Evolutionary conservation across 2,888 invertebrate species (phyloP).

Genomic region (Hirtodrosophila duncani): DNA sequence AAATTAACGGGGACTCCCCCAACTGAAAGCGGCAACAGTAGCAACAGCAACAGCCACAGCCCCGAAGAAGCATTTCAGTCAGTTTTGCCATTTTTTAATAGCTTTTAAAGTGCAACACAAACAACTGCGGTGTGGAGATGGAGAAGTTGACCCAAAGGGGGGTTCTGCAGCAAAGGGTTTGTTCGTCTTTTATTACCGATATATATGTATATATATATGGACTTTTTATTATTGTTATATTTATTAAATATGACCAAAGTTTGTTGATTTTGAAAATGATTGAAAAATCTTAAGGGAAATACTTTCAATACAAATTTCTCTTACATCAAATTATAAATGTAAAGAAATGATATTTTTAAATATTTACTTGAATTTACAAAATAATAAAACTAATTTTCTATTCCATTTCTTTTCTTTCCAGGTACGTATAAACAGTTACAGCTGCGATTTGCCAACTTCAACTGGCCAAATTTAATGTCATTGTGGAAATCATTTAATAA

Average conservation of each 20-base stretch:
- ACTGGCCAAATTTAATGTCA: conserved; percentile 6
- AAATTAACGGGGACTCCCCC: conserved; percentile 59
- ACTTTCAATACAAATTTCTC: neutral
- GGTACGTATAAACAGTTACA: conserved; percentile 8
- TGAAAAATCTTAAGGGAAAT: neutral
- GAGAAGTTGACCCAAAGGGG: conserved; percentile 9
- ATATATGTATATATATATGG: too few species aligned
- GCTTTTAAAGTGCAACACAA: conserved; percentile 59
- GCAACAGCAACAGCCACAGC: conserved; percentile 7
- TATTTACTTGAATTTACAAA: too few species aligned
- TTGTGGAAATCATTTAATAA: conserved; percentile 4
- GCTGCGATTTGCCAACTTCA: neutral
- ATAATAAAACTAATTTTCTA: too few species aligned
- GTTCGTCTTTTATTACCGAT: too few species aligned
- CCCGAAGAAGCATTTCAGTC: conserved; percentile 22
- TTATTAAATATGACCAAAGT: too few species aligned
- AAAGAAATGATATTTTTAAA: too few species aligned
- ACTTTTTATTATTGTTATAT: too few species aligned
- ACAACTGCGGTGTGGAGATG: conserved; percentile 15
- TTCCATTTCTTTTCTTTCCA: conserved; percentile 3
- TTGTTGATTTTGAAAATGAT: too few species aligned
- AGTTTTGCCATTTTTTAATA: conserved; percentile 66
- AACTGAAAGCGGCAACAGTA: neutral
- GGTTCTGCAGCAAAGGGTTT: too few species aligned
- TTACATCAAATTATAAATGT: too few species aligned